Conservation (phyloP, 2,113 vertebrate species). For the Mesoclemmys tuberculata region DNA sequence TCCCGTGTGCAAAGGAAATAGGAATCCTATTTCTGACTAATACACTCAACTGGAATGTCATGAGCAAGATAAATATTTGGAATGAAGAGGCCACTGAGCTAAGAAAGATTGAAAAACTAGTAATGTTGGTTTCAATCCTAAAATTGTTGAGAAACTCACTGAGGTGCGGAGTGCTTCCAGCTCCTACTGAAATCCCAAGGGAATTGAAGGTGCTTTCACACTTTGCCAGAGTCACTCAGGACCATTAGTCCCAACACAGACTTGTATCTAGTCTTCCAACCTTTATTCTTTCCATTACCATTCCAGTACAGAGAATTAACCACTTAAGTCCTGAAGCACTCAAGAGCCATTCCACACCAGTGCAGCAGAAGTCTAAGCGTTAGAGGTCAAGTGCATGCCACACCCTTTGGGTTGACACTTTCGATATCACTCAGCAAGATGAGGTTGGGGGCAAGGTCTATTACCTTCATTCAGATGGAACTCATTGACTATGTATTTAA, state of each 20-base stretch:
- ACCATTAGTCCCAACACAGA: neutral
- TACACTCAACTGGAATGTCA: neutral
- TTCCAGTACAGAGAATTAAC: too few species aligned
- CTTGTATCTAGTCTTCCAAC: neutral
- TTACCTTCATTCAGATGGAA: neutral
- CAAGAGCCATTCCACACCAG: neutral
- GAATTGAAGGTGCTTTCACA: neutral
- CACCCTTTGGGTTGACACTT: neutral
- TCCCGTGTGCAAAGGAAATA: neutral
- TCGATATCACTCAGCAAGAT: neutral
- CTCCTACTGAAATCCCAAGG: neutral
- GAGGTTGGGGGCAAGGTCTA: neutral
- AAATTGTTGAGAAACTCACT: neutral
- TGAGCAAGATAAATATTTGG: neutral
- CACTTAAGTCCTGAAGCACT: neutral
- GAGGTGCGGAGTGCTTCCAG: neutral
- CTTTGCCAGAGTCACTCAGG: neutral
- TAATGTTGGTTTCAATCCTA: neutral
- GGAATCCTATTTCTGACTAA: neutral
- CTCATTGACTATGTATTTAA: neutral
- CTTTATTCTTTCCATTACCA: neutral
- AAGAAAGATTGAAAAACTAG: rapidly evolving
- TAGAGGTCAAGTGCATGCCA: neutral
- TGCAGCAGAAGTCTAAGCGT: neutral
- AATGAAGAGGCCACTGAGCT: neutral